Percentiles rank a stretch among this genome's conserved stretches.
Evolutionary conservation across 2,888 invertebrate species (phyloP).

Genomic region (Epistrophella euchroma): DNA sequence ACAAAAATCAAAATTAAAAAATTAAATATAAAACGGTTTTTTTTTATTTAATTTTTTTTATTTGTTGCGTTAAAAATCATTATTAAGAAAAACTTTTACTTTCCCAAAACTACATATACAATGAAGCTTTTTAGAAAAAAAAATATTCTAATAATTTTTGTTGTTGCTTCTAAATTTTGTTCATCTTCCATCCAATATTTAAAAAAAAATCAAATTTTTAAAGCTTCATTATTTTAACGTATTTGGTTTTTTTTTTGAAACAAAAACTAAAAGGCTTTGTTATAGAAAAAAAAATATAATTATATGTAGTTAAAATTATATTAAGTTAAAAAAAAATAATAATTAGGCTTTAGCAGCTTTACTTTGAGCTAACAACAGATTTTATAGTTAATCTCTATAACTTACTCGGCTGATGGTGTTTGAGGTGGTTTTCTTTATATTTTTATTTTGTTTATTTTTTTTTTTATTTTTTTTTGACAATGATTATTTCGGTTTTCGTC

Average conservation of each 20-base stretch:
- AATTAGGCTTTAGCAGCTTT: constrained; percentile 62
- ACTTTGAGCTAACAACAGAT: constrained; percentile 73
- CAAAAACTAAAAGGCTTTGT: constrained; percentile 68
- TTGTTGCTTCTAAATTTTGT: neutral
- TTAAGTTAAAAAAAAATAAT: constrained; percentile 41
- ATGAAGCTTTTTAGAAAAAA: constrained; percentile 63
- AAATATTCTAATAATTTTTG: neutral
- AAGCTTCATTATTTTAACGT: constrained; percentile 71
- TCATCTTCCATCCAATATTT: constrained; percentile 18
- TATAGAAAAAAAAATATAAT: constrained; percentile 55
- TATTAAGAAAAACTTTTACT: constrained; percentile 60
- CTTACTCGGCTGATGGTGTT: constrained; percentile 84
- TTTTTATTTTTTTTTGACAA: constrained; percentile 76
- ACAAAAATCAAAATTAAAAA: constrained; percentile 66
- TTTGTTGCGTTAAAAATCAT: constrained; percentile 17
- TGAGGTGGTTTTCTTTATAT: constrained; percentile 83
- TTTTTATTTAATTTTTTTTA: neutral
- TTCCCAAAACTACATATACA: constrained; percentile 74
- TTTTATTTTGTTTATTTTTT: constrained; percentile 74
- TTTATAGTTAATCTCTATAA: constrained; percentile 78
- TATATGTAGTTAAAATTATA: constrained; percentile 37
- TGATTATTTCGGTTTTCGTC: constrained; percentile 74
- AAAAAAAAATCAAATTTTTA: neutral
- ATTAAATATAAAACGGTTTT: constrained; percentile 11
- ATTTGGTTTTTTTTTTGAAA: constrained; percentile 51